Evolutionary conservation across 2,113 vertebrate genomes (phyloP).

Genomic region (Oryzias melastigma): DNA sequence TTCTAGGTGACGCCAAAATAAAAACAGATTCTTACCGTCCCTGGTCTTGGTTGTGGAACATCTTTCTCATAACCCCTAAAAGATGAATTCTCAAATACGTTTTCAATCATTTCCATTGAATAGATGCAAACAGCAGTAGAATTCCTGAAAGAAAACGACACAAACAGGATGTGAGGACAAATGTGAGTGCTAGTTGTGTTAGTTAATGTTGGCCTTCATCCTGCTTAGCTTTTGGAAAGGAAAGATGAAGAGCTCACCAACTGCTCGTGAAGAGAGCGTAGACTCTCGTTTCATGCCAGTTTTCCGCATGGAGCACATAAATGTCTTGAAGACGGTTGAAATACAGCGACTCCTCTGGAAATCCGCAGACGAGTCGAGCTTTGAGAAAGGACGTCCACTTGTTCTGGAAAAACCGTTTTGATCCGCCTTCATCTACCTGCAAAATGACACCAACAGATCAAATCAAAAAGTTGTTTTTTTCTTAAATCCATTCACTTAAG

Average conservation of each 20-base stretch:
- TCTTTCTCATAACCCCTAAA: conserved; percentile 80
- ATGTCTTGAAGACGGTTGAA: conserved; percentile 88
- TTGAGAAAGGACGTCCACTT: conserved; percentile 94
- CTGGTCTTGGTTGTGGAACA: conserved; percentile 81
- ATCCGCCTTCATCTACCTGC: conserved; percentile 87
- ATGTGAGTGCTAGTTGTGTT: background rate
- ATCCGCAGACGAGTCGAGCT: conserved; percentile 87
- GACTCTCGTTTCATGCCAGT: conserved; percentile 81
- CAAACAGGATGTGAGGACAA: background rate
- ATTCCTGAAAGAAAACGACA: conserved; percentile 76
- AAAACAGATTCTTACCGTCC: conserved; percentile 77
- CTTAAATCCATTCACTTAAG: background rate
- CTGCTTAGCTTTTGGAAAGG: conserved; percentile 7
- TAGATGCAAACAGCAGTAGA: conserved; percentile 89
- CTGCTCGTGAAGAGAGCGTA: conserved; percentile 90
- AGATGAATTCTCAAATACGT: conserved; percentile 79
- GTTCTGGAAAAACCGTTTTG: conserved; percentile 83
- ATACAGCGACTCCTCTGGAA: conserved; percentile 81
- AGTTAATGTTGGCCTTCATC: too few species aligned
- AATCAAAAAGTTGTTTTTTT: background rate
- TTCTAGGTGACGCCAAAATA: conserved; percentile 6
- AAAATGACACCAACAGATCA: conserved; percentile 2
- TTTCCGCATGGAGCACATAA: conserved; percentile 72
- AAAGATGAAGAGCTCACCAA: conserved; percentile 78
- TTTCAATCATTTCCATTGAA: conserved; percentile 82